Conservation (phyloP, 2,113 vertebrate genomes). For the Pachycephala philippinensis region DNA sequence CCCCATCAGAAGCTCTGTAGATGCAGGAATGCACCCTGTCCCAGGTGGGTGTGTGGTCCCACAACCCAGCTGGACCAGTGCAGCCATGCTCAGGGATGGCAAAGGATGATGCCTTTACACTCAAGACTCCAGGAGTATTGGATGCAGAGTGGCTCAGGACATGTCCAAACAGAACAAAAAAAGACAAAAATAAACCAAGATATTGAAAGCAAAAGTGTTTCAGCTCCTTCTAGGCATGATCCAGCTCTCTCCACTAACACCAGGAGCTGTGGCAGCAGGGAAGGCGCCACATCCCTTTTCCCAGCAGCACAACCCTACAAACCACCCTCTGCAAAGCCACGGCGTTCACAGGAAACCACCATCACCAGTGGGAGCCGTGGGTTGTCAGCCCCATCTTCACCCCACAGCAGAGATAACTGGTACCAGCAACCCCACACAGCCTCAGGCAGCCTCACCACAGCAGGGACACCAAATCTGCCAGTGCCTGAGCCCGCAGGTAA, state of each 20-base stretch:
- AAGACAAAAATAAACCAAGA: not conserved
- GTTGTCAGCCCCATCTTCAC: not conserved
- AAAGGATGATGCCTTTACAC: not conserved
- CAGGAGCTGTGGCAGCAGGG: not conserved
- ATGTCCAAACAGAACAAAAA: not conserved
- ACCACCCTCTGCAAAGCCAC: not conserved
- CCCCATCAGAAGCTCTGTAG: not conserved
- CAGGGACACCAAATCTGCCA: not conserved
- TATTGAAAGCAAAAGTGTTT: not conserved
- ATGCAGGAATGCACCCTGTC: no score
- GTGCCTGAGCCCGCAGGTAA: rapidly evolving
- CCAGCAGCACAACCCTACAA: not conserved
- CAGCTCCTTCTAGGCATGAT: not conserved
- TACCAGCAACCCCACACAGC: not conserved
- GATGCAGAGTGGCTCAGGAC: not conserved
- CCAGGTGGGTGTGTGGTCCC: rapidly evolving
- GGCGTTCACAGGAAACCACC: rapidly evolving
- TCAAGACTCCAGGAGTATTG: rapidly evolving
- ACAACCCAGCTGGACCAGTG: not conserved
- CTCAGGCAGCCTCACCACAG: not conserved
- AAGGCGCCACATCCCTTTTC: not conserved
- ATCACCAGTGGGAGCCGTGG: rapidly evolving
- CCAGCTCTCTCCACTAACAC: not conserved
- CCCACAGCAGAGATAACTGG: not conserved
- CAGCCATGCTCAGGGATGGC: rapidly evolving